phyloP scores from a whole-genome alignment of 2,888 invertebrate species.

The Caenorhabditis doughertyi region DNA sequence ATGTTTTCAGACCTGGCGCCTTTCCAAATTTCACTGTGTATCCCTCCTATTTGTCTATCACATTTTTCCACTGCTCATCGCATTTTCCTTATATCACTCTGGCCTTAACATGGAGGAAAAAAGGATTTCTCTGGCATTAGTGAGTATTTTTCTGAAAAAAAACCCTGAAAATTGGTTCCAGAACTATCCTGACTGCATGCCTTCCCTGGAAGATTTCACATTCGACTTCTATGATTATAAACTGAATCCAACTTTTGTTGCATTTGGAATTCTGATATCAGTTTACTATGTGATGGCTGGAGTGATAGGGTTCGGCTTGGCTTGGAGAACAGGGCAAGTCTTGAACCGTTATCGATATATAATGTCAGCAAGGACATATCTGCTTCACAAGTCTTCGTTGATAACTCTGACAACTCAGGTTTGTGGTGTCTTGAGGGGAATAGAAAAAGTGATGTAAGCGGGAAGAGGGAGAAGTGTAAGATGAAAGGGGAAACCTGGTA shows the following conservation, averaged over 20 bases:
- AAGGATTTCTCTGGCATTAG: conserved; percentile 4
- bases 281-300: conserved; percentile 49
- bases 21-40: conserved; percentile 14
- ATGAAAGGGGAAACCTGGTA: no score
- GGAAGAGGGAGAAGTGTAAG: no score
- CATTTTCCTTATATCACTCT: conserved; percentile 44
- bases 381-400: conserved; percentile 33
- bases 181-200: conserved; percentile 51
- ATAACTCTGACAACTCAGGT: conserved; percentile 47
- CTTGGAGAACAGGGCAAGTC: conserved; percentile 48
- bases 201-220: conserved; percentile 42
- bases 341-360: conserved; percentile 47
- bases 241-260: conserved; percentile 40
- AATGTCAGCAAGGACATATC: conserved; percentile 48
- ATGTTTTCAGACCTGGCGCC: conserved; percentile 25
- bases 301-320: conserved; percentile 29
- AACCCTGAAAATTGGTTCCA: neutral
- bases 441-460: conserved; percentile 10
- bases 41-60: conserved; percentile 28
- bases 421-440: neutral
- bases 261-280: conserved; percentile 39
- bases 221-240: conserved; percentile 54
- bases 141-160: neutral
- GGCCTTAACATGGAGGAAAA: conserved; percentile 38
- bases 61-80: conserved; percentile 40